Evolutionary conservation across 2,888 invertebrate genomes (phyloP), one percentile per base, ranked within the genome.

Genomic region (Cetonia aurata): DNA sequence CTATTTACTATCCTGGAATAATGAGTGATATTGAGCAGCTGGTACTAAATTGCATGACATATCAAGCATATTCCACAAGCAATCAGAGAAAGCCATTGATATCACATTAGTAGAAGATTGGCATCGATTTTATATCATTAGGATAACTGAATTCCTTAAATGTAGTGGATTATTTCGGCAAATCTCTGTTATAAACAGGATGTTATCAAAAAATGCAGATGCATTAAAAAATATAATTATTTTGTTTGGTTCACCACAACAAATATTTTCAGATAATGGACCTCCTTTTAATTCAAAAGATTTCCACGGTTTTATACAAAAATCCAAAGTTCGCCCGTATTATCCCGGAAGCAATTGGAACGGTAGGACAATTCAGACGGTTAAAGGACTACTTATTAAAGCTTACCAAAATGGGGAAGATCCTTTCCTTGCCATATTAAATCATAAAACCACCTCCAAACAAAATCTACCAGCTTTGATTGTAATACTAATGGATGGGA

Each of bases 401-500:
- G 57, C 74, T n/a, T 17, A 37, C 10, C 42, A 77, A 55, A 60
- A 68, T 55, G 60, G 71, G n/a, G 52, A 75, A 42, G 77, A 77
- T 73, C 76, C 73, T 13, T 76, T 76, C 70, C 52, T 76, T 59
- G 76, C 72, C 57, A 73, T 75, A n/a, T 37, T 75, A 48, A 31
- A 33, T 33, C 73, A 76, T 65, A 77, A 77, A 56, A 67, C 65
- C 0, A 78, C 77, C 50, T 73, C 76, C 8, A 78, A 78, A 70
- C 67, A 70, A 44, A 65, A 75, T 69, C 69, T 77, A 72, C 77
- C 76, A 60, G 73, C 76, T 19, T 76, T 76, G 12, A 71, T 72
- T 46, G 66, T 71, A 62, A 31, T 77, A 13, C 68, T 76, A 48
- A n/a, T n/a, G n/a, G n/a, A 77, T 77, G 77, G 77, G 76, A 9